Evolutionary conservation across 2,888 invertebrate species (phyloP).

Genomic region (Leptinotarsa tumamoca): DNA sequence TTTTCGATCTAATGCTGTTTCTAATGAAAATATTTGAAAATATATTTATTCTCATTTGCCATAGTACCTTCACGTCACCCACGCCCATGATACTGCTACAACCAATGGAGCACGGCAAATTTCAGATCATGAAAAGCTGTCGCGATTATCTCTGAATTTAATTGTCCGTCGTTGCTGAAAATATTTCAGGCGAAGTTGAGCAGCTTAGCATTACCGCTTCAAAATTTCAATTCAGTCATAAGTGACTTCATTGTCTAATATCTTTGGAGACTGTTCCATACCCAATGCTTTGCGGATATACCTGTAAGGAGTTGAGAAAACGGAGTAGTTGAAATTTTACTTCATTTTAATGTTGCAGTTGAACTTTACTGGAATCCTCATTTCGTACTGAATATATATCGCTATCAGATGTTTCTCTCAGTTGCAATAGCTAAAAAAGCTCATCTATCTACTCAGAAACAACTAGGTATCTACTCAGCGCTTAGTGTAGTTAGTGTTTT

Average conservation of each 20-base stretch:
- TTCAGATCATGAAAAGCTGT: conserved; percentile 42
- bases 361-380: neutral
- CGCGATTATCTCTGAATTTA: conserved; percentile 51
- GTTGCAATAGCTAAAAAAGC: no score
- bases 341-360: neutral
- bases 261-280: conserved; percentile 60
- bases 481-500: no score
- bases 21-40: no score
- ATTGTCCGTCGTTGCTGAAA: conserved; percentile 58
- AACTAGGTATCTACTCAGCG: no score
- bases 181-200: conserved; percentile 56
- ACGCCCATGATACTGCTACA: conserved; percentile 1
- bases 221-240: conserved; percentile 61
- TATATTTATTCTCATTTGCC: no score
- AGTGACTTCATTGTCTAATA: conserved; percentile 63
- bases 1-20: no score
- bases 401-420: no score
- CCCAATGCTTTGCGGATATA: conserved; percentile 51
- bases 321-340: neutral
- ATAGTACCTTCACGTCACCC: neutral
- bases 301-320: conserved; percentile 28
- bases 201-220: conserved; percentile 61
- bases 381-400: no score
- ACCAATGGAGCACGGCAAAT: conserved; percentile 25
- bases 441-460: no score